Percentiles rank a stretch among this genome's conserved stretches.
These are phyloP conservation scores for silkworm (Bombyx mori) DNA, from an alignment of 1,140 invertebrate species.

Conservation along the genomic window DNA sequence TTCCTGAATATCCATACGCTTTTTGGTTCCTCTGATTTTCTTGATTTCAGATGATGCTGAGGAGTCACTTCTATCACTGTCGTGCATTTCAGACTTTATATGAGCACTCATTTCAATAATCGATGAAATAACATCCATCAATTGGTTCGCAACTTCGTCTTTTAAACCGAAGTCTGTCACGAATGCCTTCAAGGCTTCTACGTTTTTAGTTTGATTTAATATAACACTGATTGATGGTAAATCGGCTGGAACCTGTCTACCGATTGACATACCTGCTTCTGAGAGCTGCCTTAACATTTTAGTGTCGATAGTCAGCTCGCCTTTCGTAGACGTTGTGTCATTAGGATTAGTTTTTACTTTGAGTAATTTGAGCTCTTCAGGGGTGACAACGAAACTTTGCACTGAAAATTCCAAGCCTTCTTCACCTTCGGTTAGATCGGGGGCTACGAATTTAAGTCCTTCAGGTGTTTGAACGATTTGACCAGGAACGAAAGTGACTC, in stretches of 20 bases:
- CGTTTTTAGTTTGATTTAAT: conserved; percentile 72
- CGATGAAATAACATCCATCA: conserved; percentile 66
- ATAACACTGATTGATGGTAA: conserved; percentile 76
- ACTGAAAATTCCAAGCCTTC: conserved; percentile 81
- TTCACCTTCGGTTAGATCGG: conserved; percentile 76
- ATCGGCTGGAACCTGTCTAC: conserved; percentile 75
- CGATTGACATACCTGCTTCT: conserved; percentile 79
- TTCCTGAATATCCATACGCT: conserved; percentile 31
- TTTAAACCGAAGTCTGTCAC: conserved; percentile 66
- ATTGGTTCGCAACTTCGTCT: conserved; percentile 67
- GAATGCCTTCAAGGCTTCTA: conserved; percentile 64
- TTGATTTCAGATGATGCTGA: conserved; percentile 28
- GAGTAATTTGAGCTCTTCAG: conserved; percentile 77
- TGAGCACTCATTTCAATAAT: conserved; percentile 70
- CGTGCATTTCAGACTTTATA: conserved; percentile 53
- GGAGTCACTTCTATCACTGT: conserved; percentile 29
- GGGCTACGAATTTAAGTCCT: conserved; percentile 79
- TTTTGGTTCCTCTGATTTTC: conserved; percentile 38
- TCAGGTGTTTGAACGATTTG: conserved; percentile 81
- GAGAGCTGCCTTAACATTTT: conserved; percentile 79
- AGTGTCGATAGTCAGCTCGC: conserved; percentile 77
- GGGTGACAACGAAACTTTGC: conserved; percentile 82
- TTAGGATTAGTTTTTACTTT: conserved; percentile 73
- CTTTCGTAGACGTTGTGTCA: conserved; percentile 70
- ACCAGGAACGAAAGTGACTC: conserved; percentile 79